phyloP scores from a whole-genome alignment of 1,140 invertebrate species.

The Eurosta solidaginis region DNA sequence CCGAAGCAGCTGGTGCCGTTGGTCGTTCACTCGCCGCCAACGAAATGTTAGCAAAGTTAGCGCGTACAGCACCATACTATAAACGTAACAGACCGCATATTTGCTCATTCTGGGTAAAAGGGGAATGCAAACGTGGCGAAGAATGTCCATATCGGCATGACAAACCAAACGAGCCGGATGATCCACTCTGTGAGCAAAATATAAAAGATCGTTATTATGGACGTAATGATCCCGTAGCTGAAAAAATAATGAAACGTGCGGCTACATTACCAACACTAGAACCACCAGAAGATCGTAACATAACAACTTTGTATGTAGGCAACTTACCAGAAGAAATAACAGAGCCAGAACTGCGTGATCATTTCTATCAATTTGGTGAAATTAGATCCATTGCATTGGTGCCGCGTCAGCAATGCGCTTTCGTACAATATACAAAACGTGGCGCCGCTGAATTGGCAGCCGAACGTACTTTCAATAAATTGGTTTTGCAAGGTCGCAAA shows the following conservation, averaged over 20 bases:
- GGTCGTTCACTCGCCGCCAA: conserved; percentile 79
- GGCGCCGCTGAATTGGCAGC: conserved; percentile 89
- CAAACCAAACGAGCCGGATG: conserved; percentile 98
- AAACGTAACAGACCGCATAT: conserved; percentile 98
- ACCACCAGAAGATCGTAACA: conserved; percentile 92
- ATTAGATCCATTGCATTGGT: conserved; percentile 92
- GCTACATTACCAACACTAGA: conserved; percentile 93
- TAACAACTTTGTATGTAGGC: conserved; percentile 95
- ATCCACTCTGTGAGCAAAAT: conserved; percentile 98
- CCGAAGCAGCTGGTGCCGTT: conserved; percentile 68
- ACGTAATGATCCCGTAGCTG: conserved; percentile 97
- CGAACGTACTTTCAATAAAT: conserved; percentile 95
- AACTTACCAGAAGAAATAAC: conserved; percentile 87
- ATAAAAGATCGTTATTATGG: conserved; percentile 99
- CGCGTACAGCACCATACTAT: conserved; percentile 97
- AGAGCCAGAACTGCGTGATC: conserved; percentile 79
- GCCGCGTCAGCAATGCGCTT: conserved; percentile 93
- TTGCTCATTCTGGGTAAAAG: conserved; percentile 99
- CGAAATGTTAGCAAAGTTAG: conserved; percentile 92
- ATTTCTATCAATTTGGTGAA: conserved; percentile 99
- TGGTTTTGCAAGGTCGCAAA: conserved; percentile 84
- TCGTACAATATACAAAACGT: conserved; percentile 94
- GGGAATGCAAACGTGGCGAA: conserved; percentile 97
- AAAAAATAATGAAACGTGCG: conserved; percentile 92
- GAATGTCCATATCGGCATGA: conserved; percentile 99